Conservation (phyloP, 1,140 invertebrate species). For the Aradophagus sp. region DNA sequence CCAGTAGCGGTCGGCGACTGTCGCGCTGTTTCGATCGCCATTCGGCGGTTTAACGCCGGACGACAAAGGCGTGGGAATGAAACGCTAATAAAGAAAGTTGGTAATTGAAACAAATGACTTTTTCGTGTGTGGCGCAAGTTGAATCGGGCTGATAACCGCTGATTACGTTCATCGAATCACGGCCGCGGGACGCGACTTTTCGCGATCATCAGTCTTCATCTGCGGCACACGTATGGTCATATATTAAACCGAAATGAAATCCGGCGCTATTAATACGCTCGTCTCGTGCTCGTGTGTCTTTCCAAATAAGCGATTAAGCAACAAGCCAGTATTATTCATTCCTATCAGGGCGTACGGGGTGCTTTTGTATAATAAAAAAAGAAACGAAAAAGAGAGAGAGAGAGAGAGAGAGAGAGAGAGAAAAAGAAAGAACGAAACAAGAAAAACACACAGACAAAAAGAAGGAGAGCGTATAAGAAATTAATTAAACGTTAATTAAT, state of each 20-base stretch:
- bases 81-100: slow-evolving; percentile 35
- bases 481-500: slow-evolving; percentile 55
- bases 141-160: slow-evolving; percentile 27
- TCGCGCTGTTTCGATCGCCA: no score
- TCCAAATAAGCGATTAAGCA: slow-evolving; percentile 38
- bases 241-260: no score
- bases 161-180: no score
- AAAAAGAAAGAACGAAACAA: no score
- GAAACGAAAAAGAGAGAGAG: no score
- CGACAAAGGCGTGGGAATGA: slow-evolving; percentile 38
- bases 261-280: no score
- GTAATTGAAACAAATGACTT: slow-evolving; percentile 48
- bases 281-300: slow-evolving; percentile 53
- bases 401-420: no score
- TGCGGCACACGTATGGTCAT: slow-evolving; percentile 17
- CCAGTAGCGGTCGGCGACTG: no score
- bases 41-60: no score
- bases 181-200: slow-evolving; percentile 40
- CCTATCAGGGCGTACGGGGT: slow-evolving; percentile 51
- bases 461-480: slow-evolving; percentile 50
- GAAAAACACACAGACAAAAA: no score
- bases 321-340: slow-evolving; percentile 54
- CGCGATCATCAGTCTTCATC: slow-evolving; percentile 46
- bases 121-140: slow-evolving; percentile 21
- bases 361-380: slow-evolving; percentile 56